These are phyloP conservation scores for Dendronephthya gigantea DNA, from an alignment of 64 coral and sea anemone genomes.

Conservation along the genomic window DNA sequence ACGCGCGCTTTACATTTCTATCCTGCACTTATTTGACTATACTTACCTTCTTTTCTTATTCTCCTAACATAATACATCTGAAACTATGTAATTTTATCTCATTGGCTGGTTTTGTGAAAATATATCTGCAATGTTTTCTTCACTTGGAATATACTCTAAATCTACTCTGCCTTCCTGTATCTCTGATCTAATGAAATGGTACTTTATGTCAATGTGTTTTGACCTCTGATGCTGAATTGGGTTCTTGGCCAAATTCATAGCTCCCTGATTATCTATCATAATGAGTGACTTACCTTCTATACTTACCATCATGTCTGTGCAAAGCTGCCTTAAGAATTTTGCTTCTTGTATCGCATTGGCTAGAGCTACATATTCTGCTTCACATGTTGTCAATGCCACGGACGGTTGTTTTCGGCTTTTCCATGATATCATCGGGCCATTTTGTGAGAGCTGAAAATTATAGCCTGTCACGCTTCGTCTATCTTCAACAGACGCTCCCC, in stretches of 20 bases:
- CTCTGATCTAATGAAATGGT: conserved; percentile 7
- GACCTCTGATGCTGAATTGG: background rate
- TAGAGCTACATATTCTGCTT: background rate
- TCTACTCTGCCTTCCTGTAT: too few species aligned
- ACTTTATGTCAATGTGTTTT: background rate
- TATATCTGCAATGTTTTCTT: too few species aligned
- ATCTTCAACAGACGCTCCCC: background rate
- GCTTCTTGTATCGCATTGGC: background rate
- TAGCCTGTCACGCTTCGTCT: background rate
- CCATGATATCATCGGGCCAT: background rate
- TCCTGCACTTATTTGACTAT: too few species aligned
- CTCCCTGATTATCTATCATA: background rate
- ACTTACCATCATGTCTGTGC: background rate
- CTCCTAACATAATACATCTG: too few species aligned
- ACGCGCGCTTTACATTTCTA: too few species aligned
- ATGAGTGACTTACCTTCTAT: background rate
- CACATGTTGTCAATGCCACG: conserved; percentile 3
- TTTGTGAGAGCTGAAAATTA: background rate
- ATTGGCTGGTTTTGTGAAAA: too few species aligned
- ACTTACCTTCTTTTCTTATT: too few species aligned
- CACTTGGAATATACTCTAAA: too few species aligned
- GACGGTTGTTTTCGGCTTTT: background rate
- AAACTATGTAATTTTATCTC: too few species aligned
- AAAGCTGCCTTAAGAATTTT: background rate
- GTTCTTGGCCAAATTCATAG: background rate